Conservation (phyloP, 2,888 invertebrate genomes). For the Tipula helvola region DNA sequence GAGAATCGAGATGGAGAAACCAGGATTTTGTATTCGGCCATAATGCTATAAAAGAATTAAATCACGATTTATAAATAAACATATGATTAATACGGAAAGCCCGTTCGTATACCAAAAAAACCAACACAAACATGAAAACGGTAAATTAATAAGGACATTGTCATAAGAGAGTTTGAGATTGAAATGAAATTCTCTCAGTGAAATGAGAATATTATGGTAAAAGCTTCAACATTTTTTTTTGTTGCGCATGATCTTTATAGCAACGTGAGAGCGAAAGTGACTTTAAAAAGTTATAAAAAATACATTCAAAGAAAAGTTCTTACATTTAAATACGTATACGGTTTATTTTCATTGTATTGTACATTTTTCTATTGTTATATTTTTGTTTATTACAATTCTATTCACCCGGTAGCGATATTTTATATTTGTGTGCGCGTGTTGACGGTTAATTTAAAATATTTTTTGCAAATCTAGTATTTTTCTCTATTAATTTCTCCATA, state of each 20-base stretch:
- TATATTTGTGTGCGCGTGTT: background rate
- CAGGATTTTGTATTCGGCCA: background rate
- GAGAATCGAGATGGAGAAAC: background rate
- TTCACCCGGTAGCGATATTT: background rate
- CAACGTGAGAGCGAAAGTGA: background rate
- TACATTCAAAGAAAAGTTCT: background rate
- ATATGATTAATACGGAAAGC: background rate
- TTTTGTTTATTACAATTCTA: background rate
- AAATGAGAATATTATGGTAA: background rate
- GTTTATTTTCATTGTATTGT: background rate
- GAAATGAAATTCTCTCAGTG: background rate
- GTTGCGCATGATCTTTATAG: background rate
- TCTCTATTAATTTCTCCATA: slow-evolving; percentile 4
- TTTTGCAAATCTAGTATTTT: background rate
- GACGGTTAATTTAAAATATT: background rate
- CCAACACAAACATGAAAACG: background rate
- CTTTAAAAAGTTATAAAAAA: background rate
- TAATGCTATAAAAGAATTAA: background rate
- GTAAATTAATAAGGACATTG: background rate
- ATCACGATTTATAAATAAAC: slow-evolving; percentile 4
- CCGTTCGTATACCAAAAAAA: background rate
- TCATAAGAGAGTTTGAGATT: background rate
- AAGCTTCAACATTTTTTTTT: background rate
- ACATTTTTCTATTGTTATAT: background rate
- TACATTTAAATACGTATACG: background rate